Conservation (phyloP, 2,888 invertebrate species). For the Andrena camellia region DNA sequence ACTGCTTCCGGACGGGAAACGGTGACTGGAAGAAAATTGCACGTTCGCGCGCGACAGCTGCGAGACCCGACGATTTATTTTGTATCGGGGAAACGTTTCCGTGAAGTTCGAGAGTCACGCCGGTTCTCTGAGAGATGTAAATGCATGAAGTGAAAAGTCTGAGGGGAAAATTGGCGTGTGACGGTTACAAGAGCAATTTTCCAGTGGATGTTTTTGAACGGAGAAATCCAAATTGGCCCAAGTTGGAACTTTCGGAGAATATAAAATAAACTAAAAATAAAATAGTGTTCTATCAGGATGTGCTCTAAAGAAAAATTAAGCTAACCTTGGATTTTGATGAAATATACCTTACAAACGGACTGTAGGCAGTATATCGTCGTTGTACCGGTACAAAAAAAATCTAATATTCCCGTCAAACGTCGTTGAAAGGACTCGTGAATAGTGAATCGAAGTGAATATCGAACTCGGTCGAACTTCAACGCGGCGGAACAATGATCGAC, state of each 20-base stretch:
- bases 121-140: not conserved
- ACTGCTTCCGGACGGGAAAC: conserved; percentile 14
- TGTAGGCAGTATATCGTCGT: not conserved
- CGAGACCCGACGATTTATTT: conserved; percentile 28
- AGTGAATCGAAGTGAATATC: conserved; percentile 9
- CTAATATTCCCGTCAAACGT: not conserved
- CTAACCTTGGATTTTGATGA: too few species aligned
- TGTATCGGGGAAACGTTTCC: conserved; percentile 25
- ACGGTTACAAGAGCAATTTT: not conserved
- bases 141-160: not conserved
- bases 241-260: too few species aligned
- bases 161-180: not conserved
- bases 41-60: conserved; percentile 21
- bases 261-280: too few species aligned
- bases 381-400: not conserved
- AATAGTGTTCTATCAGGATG: too few species aligned
- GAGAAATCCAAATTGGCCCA: not conserved
- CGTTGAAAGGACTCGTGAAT: not conserved
- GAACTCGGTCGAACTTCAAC: conserved; percentile 6
- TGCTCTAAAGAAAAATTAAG: too few species aligned
- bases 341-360: too few species aligned
- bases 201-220: too few species aligned
- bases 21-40: conserved; percentile 34
- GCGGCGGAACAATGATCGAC: conserved; percentile 88
- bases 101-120: conserved; percentile 1